Percentiles rank a stretch among this genome's conserved stretches.
phyloP scores from a whole-genome alignment of 2,113 vertebrate species.

The Agapornis roseicollis region DNA sequence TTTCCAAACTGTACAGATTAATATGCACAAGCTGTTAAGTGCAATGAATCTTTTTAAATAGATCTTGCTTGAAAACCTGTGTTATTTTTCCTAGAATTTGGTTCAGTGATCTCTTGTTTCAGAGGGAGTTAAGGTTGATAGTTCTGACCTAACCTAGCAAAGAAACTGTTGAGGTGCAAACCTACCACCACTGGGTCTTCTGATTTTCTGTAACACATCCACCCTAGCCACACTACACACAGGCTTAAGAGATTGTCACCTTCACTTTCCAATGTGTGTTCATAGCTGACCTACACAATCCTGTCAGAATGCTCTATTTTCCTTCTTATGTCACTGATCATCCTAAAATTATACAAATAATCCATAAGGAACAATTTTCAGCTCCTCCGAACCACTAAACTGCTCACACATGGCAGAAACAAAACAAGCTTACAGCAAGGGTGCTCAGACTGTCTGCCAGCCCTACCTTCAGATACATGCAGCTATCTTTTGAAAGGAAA shows the following conservation, averaged over 20 bases:
- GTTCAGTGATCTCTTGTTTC: neutral
- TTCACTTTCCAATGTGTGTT: neutral
- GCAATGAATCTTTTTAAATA: neutral
- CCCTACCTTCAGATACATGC: neutral
- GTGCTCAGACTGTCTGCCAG: neutral
- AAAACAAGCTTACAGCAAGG: neutral
- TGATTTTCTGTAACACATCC: neutral
- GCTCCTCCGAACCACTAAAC: neutral
- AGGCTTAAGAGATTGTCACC: neutral
- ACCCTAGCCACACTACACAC: too few relatives aligned
- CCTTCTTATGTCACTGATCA: neutral
- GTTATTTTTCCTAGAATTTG: neutral
- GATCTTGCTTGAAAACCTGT: neutral
- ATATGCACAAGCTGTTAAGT: neutral
- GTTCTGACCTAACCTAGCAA: neutral
- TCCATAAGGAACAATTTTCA: neutral
- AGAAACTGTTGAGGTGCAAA: neutral
- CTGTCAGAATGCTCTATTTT: neutral
- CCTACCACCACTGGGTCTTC: neutral
- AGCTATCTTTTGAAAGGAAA: neutral
- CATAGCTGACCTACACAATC: neutral
- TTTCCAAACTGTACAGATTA: neutral
- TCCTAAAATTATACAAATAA: neutral
- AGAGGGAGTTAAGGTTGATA: neutral
- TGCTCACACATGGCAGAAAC: accelerated